phyloP scores from a whole-genome alignment of 2,888 invertebrate genomes.

The Microchrysa polita region DNA sequence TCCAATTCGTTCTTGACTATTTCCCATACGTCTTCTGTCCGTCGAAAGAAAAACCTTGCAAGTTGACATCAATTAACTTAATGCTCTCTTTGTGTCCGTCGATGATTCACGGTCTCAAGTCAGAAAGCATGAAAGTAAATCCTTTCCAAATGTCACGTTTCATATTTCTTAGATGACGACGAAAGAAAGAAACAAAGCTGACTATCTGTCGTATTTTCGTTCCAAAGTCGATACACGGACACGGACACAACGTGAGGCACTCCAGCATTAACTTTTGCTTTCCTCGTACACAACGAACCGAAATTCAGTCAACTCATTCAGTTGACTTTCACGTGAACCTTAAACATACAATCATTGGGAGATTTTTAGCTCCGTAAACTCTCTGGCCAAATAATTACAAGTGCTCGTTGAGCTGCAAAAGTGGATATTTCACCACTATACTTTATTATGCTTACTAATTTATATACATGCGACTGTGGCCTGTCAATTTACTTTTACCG shows the following conservation, averaged over 20 bases:
- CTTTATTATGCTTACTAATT: constrained; percentile 16
- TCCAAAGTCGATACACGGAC: not conserved
- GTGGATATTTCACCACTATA: constrained; percentile 24
- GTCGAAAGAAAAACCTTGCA: constrained; percentile 23
- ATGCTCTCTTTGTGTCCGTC: constrained; percentile 25
- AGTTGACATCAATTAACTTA: constrained; percentile 35
- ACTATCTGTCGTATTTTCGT: not conserved
- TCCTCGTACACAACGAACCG: too few relatives aligned
- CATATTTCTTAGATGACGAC: constrained; percentile 29
- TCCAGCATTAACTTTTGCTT: too few relatives aligned
- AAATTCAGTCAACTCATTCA: too few relatives aligned
- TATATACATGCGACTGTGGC: too few relatives aligned
- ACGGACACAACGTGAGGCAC: not conserved
- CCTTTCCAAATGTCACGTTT: constrained; percentile 28
- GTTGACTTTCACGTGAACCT: not conserved
- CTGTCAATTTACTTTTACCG: not conserved
- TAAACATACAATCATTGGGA: not conserved
- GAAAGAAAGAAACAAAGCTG: constrained; percentile 28
- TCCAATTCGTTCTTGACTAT: too few relatives aligned
- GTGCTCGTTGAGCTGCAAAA: constrained; percentile 29
- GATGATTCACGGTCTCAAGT: constrained; percentile 25
- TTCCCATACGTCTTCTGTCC: not conserved
- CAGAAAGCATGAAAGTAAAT: constrained; percentile 24
- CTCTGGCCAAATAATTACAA: constrained; percentile 29
- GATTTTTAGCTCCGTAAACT: not conserved